Evolutionary conservation across 1,140 invertebrate genomes (phyloP).

Genomic region (Orussus abietinus): DNA sequence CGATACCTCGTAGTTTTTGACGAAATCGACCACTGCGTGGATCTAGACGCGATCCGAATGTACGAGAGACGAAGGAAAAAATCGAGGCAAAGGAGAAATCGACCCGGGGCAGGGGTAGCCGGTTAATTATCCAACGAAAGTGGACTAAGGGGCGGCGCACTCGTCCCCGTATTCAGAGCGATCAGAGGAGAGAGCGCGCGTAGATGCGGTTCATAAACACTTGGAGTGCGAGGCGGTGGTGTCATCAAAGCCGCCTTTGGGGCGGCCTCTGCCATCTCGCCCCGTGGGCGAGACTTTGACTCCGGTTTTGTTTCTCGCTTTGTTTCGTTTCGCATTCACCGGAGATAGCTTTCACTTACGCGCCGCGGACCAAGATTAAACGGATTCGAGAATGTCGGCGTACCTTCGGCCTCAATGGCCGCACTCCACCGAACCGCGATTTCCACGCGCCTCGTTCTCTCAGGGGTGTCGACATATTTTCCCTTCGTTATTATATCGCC

Average conservation of each 20-base stretch:
- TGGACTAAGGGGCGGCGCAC: conserved; percentile 26
- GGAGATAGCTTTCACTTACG: conserved; percentile 53
- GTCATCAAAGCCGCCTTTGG: conserved; percentile 44
- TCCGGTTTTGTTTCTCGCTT: conserved; percentile 51
- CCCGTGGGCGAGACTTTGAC: conserved; percentile 39
- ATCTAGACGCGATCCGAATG: no score
- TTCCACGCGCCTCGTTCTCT: background rate
- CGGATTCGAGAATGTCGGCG: conserved; percentile 54
- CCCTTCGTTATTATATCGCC: no score
- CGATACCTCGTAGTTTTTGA: no score
- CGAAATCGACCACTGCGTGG: no score
- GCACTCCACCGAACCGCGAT: conserved; percentile 15
- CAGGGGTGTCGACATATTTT: background rate
- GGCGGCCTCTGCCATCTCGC: conserved; percentile 25
- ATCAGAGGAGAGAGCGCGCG: conserved; percentile 35
- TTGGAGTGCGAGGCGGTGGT: conserved; percentile 40
- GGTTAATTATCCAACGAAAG: conserved; percentile 45
- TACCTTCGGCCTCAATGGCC: conserved; percentile 24
- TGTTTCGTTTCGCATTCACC: conserved; percentile 52
- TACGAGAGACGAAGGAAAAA: no score
- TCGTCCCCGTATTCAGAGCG: conserved; percentile 25
- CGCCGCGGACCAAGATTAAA: conserved; percentile 50
- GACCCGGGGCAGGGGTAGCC: no score
- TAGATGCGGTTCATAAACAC: conserved; percentile 41
- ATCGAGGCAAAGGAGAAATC: no score